Evolutionary conservation across 1,140 invertebrate genomes (phyloP), one percentile per base, ranked within the genome.

Genomic region (Acyrthosiphon pisum): DNA sequence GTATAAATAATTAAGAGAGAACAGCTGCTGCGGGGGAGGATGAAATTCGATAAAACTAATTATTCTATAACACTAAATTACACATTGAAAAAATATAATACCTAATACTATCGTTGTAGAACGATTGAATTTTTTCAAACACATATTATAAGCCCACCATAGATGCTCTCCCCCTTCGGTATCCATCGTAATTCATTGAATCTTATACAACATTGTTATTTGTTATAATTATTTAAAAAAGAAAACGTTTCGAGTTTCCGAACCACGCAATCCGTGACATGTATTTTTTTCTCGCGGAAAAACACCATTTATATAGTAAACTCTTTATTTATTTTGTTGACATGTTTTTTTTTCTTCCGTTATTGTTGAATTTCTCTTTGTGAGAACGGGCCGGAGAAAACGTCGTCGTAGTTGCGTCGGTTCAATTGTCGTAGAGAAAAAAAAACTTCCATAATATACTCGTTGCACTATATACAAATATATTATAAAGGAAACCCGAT

Each of bases 341-440:
- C 89, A 20, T 50, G 46, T 88, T 88, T 88, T 76, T 60, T 46
- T 6, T 89, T 56, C 46, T 89, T 37, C 53, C 26, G 35, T 56
- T 60, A n/a, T 60, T 90, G 37, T 90, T 90, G 18, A 90, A 90
- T 90, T 90, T 90, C 89, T 90, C 89, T 90, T 68, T 90, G 88
- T 90, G 88, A 90, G 88, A 90, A 90, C 53, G 7, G 30, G 60
- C 88, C 37, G 53, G 88, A 90, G 88, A 90, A 90, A 90, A 90
- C 53, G 50, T 60, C 53, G 50, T 60, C 50, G 89, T 50, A 50
- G 14, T 68, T 90, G 30, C 37, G 56, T 90, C 26, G 37, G n/a
- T 90, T 44, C 68, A 90, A 90, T 90, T 90, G 37, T 90, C 56
- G 9, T 8, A 41, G 14, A 46, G 26, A 68, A 68, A 90, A 90